Evolutionary conservation across 1,140 invertebrate species (phyloP), one percentile per base, ranked within the genome.

Genomic region (Drosophila pseudoobscura): DNA sequence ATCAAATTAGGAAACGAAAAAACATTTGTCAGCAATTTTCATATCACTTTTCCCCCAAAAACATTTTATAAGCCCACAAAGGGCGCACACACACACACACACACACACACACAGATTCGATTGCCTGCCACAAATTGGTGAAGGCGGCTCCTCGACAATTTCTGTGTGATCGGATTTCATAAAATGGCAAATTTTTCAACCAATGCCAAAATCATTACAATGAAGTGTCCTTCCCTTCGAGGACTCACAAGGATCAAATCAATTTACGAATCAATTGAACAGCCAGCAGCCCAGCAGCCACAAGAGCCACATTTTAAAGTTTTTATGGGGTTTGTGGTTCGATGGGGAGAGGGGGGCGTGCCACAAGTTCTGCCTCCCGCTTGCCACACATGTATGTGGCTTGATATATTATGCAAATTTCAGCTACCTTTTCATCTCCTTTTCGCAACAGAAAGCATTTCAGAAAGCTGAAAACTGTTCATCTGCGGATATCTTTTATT

Each of bases 371-470:
- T 4, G 35, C 11, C 35, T 13, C 8, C 11, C 3, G 20, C 20
- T 24, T 3, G 17, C 17, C 51, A 3, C 29, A 29, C 6, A 11
- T 58, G 60, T 54, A 47, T 35, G 60, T 84, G 56, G 70, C 62
- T 57, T 75, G 53, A 71, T 80, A 80, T 74, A 77, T 85, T 80
- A 85, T 85, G 80, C 64, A 85, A 85, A 84, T 84, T 66, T 75
- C 39, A 17, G 56, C 68, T 71, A 58, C 79, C 62, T 54, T 78
- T 35, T 62, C 24, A 54, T 24, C 47, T 39, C 4, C 3, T 13
- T 17, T 11, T 11, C 29, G 47, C 6, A 39, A 47, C 54, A 41
- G 51, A 22, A 24, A 20, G 56, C 57, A 59, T 53, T 77, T 55
- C 64, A 68, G 20, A 20, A 20, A 20, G 41, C 49, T 31, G 39